Evolutionary conservation across 2,797 vertebrate species (phyloP).

Genomic region (Fundulus diaphanus): DNA sequence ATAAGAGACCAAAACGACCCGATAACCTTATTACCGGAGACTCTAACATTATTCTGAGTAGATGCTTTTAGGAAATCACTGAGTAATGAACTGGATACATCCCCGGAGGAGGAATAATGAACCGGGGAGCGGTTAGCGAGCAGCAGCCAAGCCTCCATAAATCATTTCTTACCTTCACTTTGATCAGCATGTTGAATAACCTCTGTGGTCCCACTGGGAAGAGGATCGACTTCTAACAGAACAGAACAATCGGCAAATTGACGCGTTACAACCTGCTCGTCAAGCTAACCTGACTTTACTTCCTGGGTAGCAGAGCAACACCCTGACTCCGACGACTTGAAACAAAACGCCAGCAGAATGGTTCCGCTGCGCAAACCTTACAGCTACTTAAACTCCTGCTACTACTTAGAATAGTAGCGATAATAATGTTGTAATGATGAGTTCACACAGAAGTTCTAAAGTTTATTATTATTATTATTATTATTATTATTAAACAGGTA

Average conservation of each 20-base stretch:
- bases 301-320: constrained; percentile 68
- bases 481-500: no score
- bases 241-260: constrained; percentile 15
- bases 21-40: not conserved
- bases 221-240: not conserved
- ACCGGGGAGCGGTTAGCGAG: constrained; percentile 8
- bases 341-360: not conserved
- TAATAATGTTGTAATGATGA: no score
- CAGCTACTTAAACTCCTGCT: not conserved
- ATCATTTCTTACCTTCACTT: constrained; percentile 79
- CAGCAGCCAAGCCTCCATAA: not conserved
- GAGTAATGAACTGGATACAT: not conserved
- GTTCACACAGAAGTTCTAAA: no score
- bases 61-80: not conserved
- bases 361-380: constrained; percentile 33
- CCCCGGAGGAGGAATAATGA: not conserved
- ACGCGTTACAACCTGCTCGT: constrained; percentile 28
- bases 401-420: not conserved
- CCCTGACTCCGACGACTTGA: constrained; percentile 31
- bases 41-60: not conserved
- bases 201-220: not conserved
- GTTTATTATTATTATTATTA: not conserved
- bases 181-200: constrained; percentile 80
- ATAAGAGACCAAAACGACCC: no score
- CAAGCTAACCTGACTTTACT: constrained; percentile 48